Base-by-base conservation (phyloP, 2,888 invertebrate genomes). In the Lottia scabra region DNA sequence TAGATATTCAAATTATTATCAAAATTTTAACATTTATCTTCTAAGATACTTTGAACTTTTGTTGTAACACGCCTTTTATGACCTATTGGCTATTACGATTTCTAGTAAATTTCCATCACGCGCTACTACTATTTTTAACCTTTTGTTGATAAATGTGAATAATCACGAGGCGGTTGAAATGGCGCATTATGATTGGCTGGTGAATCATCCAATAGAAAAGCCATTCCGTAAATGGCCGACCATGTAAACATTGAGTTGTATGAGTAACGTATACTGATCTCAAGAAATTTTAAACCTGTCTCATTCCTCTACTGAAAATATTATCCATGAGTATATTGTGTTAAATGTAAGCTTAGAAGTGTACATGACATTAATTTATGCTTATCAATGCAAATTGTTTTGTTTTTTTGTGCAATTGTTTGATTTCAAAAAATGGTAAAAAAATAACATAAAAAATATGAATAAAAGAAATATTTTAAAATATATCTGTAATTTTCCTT, bases 351-450 rank as follows among this genome's bases (percentile, higher is more conserved):
- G 38, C 38, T 38, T 38, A 38, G 38, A 38, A 38, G 38, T 38
- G 38, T 38, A 38, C 10, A 38, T 38, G 38, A 38, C 38, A 38
- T 38, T 38, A 38, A 38, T 38, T 38, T 38, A 38, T 38, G 38
- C 38, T 38, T 38, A 65, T 46, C 65, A 70, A 70, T 70, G 70
- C 70, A 70, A 63, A 65, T 63, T 70, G 65, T 70, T 70, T 46
- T 70, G 64, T 63, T 69, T n/a, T n/a, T 69, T 69, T 69, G 63
- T 69, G 69, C 63, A 69, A 69, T 38, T 63, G 63, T 68, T 68
- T 63, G 63, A 69, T 43, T 63, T 69, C 62, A 56, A 70, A 65
- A 64, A 63, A 69, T 38, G 23, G 68, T 65, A 19, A 56, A 45
- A n/a, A 70, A 64, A 64, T 38, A 70, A 48, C 70, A 70, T 48